Percentiles rank a stretch among this genome's conserved stretches.
Evolutionary conservation across 2,113 vertebrate genomes (phyloP).

Genomic region (Hypomesus transpacificus): DNA sequence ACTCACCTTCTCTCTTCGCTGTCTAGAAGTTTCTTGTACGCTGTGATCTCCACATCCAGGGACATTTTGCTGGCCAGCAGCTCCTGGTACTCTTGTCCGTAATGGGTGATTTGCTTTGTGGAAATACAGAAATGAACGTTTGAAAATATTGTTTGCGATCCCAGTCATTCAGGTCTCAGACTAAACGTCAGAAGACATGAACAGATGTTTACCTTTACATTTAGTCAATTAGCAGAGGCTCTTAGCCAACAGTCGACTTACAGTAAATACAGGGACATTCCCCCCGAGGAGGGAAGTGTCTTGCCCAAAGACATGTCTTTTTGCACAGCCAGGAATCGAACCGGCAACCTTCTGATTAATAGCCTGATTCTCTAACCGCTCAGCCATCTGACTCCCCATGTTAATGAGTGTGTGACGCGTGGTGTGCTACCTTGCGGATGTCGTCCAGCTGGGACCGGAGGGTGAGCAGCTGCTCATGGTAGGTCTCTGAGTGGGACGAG

Average conservation of each 20-base stretch:
- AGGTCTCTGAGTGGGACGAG: constrained; percentile 56
- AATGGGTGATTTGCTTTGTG: constrained; percentile 69
- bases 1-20: constrained; percentile 47
- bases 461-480: constrained; percentile 48
- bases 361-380: too few relatives aligned
- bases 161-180: background rate
- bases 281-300: too few relatives aligned
- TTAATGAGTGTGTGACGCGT: too few relatives aligned
- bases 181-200: too few relatives aligned
- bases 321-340: too few relatives aligned
- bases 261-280: too few relatives aligned
- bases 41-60: constrained; percentile 57
- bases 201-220: too few relatives aligned
- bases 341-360: too few relatives aligned
- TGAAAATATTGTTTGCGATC: background rate
- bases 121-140: constrained; percentile 39
- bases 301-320: too few relatives aligned
- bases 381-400: too few relatives aligned
- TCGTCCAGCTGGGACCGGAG: constrained; percentile 64
- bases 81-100: constrained; percentile 62
- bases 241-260: too few relatives aligned
- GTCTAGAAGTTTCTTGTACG: constrained; percentile 53
- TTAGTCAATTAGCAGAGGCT: too few relatives aligned
- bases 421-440: constrained; percentile 52
- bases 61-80: constrained; percentile 63